These are phyloP conservation scores for Conomelus anceps DNA, from an alignment of 2,888 invertebrate species.

Conservation along the genomic window DNA sequence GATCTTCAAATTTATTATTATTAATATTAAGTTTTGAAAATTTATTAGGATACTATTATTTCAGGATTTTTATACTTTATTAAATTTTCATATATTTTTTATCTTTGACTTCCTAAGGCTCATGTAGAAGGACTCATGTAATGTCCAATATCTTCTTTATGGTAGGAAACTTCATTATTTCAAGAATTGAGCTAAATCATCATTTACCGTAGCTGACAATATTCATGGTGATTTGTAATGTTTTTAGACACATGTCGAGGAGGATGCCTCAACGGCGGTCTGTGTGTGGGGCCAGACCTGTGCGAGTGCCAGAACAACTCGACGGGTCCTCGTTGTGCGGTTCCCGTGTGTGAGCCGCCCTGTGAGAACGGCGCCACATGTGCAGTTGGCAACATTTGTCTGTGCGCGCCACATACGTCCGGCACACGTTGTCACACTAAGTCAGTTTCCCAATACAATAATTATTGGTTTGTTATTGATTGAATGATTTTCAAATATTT, in stretches of 20 bases:
- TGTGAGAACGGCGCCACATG: slow-evolving; percentile 46
- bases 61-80: too few relatives aligned
- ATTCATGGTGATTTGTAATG: slow-evolving; percentile 29
- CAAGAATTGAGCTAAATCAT: too few relatives aligned
- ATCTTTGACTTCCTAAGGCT: too few relatives aligned
- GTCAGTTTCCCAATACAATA: slow-evolving; percentile 27
- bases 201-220: neutral
- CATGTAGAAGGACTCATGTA: too few relatives aligned
- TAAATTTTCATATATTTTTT: too few relatives aligned
- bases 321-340: slow-evolving; percentile 38
- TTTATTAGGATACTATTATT: too few relatives aligned
- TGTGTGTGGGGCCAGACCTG: slow-evolving; percentile 42
- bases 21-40: too few relatives aligned
- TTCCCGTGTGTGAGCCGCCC: slow-evolving; percentile 41
- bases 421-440: slow-evolving; percentile 40
- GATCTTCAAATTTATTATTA: too few relatives aligned
- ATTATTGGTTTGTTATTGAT: too few relatives aligned
- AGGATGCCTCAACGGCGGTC: slow-evolving; percentile 43
- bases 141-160: too few relatives aligned
- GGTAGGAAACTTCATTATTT: too few relatives aligned
- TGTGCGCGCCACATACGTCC: slow-evolving; percentile 41
- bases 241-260: slow-evolving; percentile 42
- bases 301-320: slow-evolving; percentile 43
- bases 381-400: slow-evolving; percentile 42
- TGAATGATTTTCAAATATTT: neutral